These are phyloP conservation scores for Acanthoscelides obtectus DNA, from an alignment of 2,888 invertebrate species.

Conservation along the genomic window DNA sequence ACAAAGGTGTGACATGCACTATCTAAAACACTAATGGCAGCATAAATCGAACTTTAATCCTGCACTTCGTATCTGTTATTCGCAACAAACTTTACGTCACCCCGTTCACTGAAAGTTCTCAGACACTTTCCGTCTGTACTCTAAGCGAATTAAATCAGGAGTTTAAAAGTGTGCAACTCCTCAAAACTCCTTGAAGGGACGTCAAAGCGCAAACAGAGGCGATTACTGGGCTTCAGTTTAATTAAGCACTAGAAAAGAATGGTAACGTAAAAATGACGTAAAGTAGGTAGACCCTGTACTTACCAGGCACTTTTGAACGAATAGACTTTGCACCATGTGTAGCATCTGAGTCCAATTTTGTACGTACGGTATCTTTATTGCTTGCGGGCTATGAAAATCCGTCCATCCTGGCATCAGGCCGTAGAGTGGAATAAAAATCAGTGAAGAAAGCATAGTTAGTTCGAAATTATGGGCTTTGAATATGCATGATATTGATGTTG, in stretches of 20 bases:
- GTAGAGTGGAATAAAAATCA: too few species aligned
- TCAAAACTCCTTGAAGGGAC: not conserved
- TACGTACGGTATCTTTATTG: too few species aligned
- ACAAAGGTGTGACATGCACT: not conserved
- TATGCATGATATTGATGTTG: too few species aligned
- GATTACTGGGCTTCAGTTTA: not conserved
- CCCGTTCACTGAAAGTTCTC: not conserved
- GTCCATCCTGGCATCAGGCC: too few species aligned
- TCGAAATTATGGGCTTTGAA: too few species aligned
- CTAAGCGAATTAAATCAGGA: not conserved
- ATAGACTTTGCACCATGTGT: too few species aligned
- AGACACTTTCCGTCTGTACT: not conserved
- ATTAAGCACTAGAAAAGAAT: not conserved
- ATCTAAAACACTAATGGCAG: not conserved
- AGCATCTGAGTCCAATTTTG: too few species aligned
- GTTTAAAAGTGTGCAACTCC: not conserved
- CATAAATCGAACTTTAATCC: not conserved
- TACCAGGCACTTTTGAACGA: too few species aligned
- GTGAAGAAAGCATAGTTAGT: too few species aligned
- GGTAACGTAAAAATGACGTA: too few species aligned
- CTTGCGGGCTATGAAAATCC: too few species aligned
- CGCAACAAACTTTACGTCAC: not conserved
- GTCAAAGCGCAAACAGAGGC: not conserved
- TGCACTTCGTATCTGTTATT: not conserved
- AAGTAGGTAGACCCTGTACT: too few species aligned